Percentiles rank a stretch among this genome's conserved stretches.
These are phyloP conservation scores for Kryphioiulus occultus DNA, from an alignment of 2,888 invertebrate genomes.

Conservation along the genomic window DNA sequence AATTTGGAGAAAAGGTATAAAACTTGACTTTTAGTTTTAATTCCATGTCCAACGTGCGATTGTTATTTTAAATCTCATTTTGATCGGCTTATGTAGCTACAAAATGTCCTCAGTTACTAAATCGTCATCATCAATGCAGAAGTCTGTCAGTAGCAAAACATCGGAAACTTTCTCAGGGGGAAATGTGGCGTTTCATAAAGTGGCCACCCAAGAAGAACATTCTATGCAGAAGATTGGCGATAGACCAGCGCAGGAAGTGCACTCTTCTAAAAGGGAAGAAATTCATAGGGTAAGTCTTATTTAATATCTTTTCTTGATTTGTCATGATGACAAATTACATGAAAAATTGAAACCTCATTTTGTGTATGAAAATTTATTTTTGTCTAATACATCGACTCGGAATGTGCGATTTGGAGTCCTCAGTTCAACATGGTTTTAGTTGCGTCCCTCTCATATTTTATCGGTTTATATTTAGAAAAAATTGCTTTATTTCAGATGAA, in stretches of 20 bases:
- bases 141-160: conserved; percentile 49
- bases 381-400: neutral
- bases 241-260: conserved; percentile 52
- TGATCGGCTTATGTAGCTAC: neutral
- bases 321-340: neutral
- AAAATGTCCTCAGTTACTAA: conserved; percentile 50
- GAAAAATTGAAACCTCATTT: neutral
- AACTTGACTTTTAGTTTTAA: neutral
- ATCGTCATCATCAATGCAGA: conserved; percentile 51
- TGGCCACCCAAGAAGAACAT: conserved; percentile 52
- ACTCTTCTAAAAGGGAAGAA: conserved; percentile 53
- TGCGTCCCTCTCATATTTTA: neutral
- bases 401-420: neutral
- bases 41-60: neutral
- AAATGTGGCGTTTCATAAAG: conserved; percentile 51
- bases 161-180: conserved; percentile 48
- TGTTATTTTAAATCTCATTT: neutral
- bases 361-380: neutral
- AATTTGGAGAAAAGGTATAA: conserved; percentile 29
- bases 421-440: neutral
- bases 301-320: conserved; percentile 11
- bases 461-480: neutral
- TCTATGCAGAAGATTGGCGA: conserved; percentile 52
- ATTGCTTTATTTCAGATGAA: conserved; percentile 41
- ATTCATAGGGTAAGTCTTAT: conserved; percentile 48